Evolutionary conservation across 2,113 vertebrate species (phyloP), one percentile per base, ranked within the genome.

Genomic region (Meles meles): DNA sequence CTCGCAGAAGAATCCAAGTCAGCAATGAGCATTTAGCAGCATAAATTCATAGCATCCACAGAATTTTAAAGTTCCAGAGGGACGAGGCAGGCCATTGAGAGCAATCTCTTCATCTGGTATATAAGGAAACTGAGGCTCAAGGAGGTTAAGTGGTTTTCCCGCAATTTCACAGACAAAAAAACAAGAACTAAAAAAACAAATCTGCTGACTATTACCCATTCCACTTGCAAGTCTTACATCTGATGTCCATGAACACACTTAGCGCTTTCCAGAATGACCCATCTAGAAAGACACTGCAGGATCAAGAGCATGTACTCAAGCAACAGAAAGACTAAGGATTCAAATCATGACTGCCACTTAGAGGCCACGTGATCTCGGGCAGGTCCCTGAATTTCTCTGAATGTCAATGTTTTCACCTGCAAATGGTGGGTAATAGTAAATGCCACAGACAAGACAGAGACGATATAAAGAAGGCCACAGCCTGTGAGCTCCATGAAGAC

Each of bases 321-420:
- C 29, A 84, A 65, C 0, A 88, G 88, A 82, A 89, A 92, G 90
- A 83, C 25, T 72, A 80, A 82, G 52, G 31, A 93, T 89, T 83
- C 4, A 23, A 83, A 74, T 47, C 59, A 57, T 95, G 79, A 74
- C 52, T 34, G 10, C 52, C 29, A 92, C 55, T 94, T 67, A 72
- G 37, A 55, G 7, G 29, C 65, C 81, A 79, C 3, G 11, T 71
- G 65, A 76, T 80, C 74, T 84, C 74, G 37, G 39, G 55, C 42
- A 84, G 74, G 80, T 82, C 27, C 71, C 72, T 86, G 44, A 61
- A 80, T 61, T 96, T 93, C 81, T 96, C 15, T 83, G 57, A 92
- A 84, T 44, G 82, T 88, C 27, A 65, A 2, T 6, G 14, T 83
- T 71, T 81, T 93, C 20, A 25, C 72, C 59, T 67, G 12, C 72